phyloP scores from a whole-genome alignment of 2,113 vertebrate species.

The Lepisosteus osseus region DNA sequence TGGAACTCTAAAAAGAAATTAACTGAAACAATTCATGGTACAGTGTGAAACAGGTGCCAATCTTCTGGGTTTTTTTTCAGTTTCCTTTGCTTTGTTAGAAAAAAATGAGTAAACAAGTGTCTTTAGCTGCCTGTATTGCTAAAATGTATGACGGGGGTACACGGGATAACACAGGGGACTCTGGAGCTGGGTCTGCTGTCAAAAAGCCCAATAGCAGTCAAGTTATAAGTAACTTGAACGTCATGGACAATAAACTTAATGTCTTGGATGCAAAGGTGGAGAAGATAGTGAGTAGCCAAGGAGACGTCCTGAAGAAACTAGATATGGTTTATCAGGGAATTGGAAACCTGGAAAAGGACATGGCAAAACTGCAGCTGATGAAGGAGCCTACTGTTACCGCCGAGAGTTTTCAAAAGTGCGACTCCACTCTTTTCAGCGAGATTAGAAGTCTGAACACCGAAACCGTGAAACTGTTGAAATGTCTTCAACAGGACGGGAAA shows the following conservation, averaged over 20 bases:
- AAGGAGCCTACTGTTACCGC: constrained; percentile 15
- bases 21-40: constrained; percentile 23
- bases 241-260: constrained; percentile 70
- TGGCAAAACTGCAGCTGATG: constrained; percentile 46
- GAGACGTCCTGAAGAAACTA: constrained; percentile 67
- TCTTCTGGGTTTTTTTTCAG: not conserved
- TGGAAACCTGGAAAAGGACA: constrained; percentile 60
- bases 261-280: constrained; percentile 73
- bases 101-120: constrained; percentile 45
- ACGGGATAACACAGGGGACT: constrained; percentile 38
- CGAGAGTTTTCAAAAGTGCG: constrained; percentile 3
- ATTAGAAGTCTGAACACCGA: constrained; percentile 56
- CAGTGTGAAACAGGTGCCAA: constrained; percentile 6
- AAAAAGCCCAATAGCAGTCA: constrained; percentile 34
- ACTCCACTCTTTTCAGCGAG: constrained; percentile 31
- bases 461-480: constrained; percentile 64
- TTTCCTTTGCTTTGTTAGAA: not conserved
- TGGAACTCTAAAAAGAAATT: constrained; percentile 8
- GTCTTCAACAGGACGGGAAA: constrained; percentile 55
- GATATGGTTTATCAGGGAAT: constrained; percentile 60
- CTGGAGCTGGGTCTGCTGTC: constrained; percentile 21
- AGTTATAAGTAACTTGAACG: constrained; percentile 47
- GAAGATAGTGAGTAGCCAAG: constrained; percentile 66
- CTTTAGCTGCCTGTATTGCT: constrained; percentile 42
- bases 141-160: constrained; percentile 66